These are phyloP conservation scores for Typhlomys cinereus DNA, from an alignment of 2,113 vertebrate genomes.

Conservation along the genomic window DNA sequence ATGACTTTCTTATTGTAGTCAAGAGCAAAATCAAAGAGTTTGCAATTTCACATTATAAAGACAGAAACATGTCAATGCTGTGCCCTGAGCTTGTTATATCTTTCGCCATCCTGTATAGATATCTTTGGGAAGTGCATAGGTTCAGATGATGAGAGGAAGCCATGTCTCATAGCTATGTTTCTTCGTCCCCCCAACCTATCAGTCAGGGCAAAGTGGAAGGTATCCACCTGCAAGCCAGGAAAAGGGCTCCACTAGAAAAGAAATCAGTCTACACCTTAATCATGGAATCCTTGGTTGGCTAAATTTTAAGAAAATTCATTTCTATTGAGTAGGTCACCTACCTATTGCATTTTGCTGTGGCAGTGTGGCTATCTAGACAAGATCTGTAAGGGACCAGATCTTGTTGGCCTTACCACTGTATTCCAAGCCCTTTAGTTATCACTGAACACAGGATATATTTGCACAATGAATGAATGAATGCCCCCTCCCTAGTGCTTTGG, in stretches of 20 bases:
- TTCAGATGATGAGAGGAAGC: neutral
- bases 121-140: neutral
- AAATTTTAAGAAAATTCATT: neutral
- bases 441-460: neutral
- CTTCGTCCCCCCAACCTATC: neutral
- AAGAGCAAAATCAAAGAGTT: neutral
- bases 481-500: neutral
- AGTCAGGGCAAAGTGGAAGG: neutral
- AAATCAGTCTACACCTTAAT: neutral
- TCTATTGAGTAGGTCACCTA: neutral
- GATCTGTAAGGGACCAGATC: neutral
- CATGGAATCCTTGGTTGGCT: neutral
- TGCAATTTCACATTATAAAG: neutral
- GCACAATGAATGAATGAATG: neutral
- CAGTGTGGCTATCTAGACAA: neutral
- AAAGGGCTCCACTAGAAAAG: neutral
- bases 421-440: neutral
- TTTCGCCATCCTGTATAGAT: neutral
- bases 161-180: neutral
- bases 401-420: neutral
- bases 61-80: neutral
- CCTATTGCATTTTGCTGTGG: neutral
- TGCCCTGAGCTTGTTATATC: neutral
- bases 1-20: neutral
- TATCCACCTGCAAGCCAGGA: neutral